Base-by-base conservation (phyloP, 1,140 invertebrate species). In the Acyrthosiphon pisum region DNA sequence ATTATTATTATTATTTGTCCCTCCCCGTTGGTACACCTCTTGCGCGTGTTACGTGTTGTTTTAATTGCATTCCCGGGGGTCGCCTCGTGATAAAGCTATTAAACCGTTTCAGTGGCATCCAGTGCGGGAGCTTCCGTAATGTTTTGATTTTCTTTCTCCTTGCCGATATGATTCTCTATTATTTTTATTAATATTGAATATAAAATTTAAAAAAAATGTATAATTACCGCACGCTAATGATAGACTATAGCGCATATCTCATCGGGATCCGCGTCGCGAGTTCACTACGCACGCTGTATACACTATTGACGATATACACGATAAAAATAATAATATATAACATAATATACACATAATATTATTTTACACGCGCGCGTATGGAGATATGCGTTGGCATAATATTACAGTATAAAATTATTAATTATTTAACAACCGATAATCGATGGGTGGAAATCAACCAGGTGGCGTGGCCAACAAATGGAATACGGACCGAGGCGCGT, bases 31-130 rank as follows among this genome's bases (percentile, higher is more conserved):
- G 30, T 87, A 30, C 46, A 87, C 86, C 86, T 87, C 26, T 48
- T 87, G 30, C 86, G 86, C 86, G 86, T 50, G 86, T 87, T 87
- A 87, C 86, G 86, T 87, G 86, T 87, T 48, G 46, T 87, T 87
- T 87, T 87, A 50, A 87, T 87, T 87, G 86, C 86, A 87, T 87
- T 87, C 44, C 44, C 44, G 44, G 86, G 86, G 86, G 86, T 87
- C 86, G 44, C 26, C 44, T 86, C 84, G 84, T 86, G 84, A 86
- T 86, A 7, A 46, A 86, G 84, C 44, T 86, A 86, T 86, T 86
- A 86, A 86, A 86, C 41, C 30, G 86, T 87, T 87, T 87, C 86
- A 4, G 44, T 48, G 44, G 41, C 41, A 86, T 86, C 46, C 30
- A 20, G 37, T 2, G 7, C 83, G 14, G 1, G n/a, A 87, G 86